Percentiles rank a stretch among this genome's conserved stretches.
phyloP scores from a whole-genome alignment of 2,113 vertebrate genomes.

The Hyperopisus bebe region DNA sequence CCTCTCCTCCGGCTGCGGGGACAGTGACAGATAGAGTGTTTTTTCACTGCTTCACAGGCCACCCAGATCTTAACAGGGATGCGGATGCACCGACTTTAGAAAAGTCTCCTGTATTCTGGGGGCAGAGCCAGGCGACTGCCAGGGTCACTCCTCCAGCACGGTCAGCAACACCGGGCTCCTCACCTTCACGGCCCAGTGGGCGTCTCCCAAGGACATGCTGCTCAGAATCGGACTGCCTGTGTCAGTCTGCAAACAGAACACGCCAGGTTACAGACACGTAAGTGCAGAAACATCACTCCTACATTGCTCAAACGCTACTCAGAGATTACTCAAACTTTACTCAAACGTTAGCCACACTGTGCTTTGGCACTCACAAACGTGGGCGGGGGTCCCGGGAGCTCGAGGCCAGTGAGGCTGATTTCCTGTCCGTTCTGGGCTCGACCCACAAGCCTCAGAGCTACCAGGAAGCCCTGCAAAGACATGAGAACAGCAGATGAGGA shows the following conservation, averaged over 20 bases:
- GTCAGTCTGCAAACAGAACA: constrained; percentile 68
- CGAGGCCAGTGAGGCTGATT: constrained; percentile 72
- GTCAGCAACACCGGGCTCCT: constrained; percentile 35
- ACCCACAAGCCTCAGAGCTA: constrained; percentile 81
- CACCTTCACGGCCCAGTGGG: constrained; percentile 86
- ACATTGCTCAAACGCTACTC: background rate
- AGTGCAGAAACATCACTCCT: background rate
- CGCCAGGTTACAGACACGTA: background rate
- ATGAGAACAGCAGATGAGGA: background rate
- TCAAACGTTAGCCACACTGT: background rate
- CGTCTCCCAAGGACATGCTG: constrained; percentile 50
- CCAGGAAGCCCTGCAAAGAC: constrained; percentile 77
- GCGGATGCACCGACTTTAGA: background rate
- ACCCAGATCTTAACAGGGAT: background rate
- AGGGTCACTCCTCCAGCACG: background rate
- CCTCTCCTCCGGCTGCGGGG: constrained; percentile 80
- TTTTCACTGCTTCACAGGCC: background rate
- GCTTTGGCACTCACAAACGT: constrained; percentile 77
- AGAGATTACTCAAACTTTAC: background rate
- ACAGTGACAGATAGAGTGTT: background rate
- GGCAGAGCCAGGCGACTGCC: background rate
- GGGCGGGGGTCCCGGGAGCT: constrained; percentile 70
- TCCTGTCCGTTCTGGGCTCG: constrained; percentile 89
- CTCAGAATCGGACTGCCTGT: constrained; percentile 72
- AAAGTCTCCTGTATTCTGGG: background rate